A percentile compares a stretch with the other conserved stretches of the same genome.
These are phyloP conservation scores for Lemur catta DNA, from an alignment of 2,797 vertebrate species.

Conservation along the genomic window DNA sequence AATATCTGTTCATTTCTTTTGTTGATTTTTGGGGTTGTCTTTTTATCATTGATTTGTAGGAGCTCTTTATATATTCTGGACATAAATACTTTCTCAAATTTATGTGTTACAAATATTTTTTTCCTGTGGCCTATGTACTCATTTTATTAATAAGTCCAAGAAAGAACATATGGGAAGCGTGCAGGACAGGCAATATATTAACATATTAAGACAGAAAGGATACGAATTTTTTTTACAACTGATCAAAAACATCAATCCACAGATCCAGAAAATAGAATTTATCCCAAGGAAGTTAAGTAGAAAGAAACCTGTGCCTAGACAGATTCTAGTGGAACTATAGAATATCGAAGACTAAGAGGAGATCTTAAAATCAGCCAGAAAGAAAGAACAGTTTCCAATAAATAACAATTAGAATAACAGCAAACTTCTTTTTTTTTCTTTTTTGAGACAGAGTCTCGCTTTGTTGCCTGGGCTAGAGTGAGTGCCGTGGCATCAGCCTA, in stretches of 20 bases:
- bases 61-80: background rate
- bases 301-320: background rate
- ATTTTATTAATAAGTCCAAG: background rate
- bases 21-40: background rate
- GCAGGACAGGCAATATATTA: background rate
- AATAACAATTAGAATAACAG: background rate
- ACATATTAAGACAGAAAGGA: background rate
- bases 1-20: background rate
- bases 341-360: background rate
- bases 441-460: too few relatives aligned
- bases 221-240: background rate
- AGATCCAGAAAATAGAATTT: background rate
- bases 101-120: background rate
- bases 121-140: background rate
- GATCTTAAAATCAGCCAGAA: background rate
- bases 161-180: background rate
- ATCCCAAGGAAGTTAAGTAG: background rate
- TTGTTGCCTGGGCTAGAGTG: too few relatives aligned
- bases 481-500: too few relatives aligned
- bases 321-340: background rate
- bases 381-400: background rate
- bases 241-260: background rate
- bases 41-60: background rate
- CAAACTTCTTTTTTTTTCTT: background rate
- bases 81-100: background rate